phyloP scores from a whole-genome alignment of 2,888 invertebrate genomes.

The Dioctria rufipes region DNA sequence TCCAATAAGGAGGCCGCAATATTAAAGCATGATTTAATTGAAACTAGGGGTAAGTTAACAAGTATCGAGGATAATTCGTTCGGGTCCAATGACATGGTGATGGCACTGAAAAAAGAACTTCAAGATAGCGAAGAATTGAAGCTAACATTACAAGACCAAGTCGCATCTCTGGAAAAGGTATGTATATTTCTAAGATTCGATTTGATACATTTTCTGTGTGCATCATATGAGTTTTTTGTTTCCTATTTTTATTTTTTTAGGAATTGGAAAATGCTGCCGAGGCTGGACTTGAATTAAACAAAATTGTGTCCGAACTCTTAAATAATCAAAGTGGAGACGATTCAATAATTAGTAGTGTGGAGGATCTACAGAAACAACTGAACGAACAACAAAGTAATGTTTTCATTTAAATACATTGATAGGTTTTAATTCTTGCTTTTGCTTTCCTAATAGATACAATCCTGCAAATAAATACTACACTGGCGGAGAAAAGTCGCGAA shows the following conservation, averaged over 20 bases:
- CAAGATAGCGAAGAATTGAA: constrained; percentile 73
- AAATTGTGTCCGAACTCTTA: constrained; percentile 78
- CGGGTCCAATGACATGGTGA: constrained; percentile 81
- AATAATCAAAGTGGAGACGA: constrained; percentile 79
- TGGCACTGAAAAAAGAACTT: constrained; percentile 78
- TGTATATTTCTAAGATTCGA: too few relatives aligned
- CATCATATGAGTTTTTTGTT: not conserved
- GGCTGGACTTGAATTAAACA: constrained; percentile 82
- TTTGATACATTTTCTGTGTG: not conserved
- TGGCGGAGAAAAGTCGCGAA: constrained; percentile 74
- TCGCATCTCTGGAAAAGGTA: constrained; percentile 78
- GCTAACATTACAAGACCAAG: constrained; percentile 77
- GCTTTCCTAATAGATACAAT: constrained; percentile 69
- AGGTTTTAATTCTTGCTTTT: constrained; percentile 2
- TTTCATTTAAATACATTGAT: not conserved
- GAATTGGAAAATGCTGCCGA: constrained; percentile 87
- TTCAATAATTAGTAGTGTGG: constrained; percentile 77
- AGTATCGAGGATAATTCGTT: constrained; percentile 81
- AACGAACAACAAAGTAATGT: constrained; percentile 75
- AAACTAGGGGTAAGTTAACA: constrained; percentile 75
- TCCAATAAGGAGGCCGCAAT: constrained; percentile 78
- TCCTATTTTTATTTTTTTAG: constrained; percentile 62
- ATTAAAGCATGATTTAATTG: constrained; percentile 76
- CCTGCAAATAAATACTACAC: constrained; percentile 72
- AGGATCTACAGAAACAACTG: constrained; percentile 78